Base-by-base conservation (phyloP, 2,888 invertebrate species). In the Pristionchus japonicus region DNA sequence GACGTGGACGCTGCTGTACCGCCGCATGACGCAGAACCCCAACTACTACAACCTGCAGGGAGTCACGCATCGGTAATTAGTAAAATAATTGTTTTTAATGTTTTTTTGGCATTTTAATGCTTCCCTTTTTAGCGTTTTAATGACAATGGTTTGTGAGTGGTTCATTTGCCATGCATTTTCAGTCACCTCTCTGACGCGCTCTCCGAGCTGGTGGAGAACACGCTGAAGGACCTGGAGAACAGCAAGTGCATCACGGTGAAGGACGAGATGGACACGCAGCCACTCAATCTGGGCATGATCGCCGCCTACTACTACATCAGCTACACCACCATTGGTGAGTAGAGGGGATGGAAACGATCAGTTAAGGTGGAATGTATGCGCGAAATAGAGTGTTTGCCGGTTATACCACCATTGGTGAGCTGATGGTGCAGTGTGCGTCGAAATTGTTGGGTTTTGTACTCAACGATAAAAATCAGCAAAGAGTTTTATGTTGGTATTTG, bases 231-330 rank as follows among this genome's bases (percentile, higher is more conserved):
- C 87, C 89, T 94, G 80, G 94, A 94, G 89, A 93, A 92, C 87
- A 92, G 92, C 88, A 92, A 94, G 83, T 88, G 83, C n/a, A 83
- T 87, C 80, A 40, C 87, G 27, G 47, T 87, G 23, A 77, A 87
- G 95, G 99, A 99, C 92, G 99, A 99, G 92, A 97, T 99, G 97
- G 98, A 99, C 95, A 97, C 97, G 0, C 96, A 97, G 89, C 98
- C 99, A 0, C 96, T 99, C 57, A 99, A 99, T 96, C 95, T 99
- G 94, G 99, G 99, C 94, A 99, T 99, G 98, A 99, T 99, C 95
- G 99, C 99, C 0, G 98, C 99, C 0, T 99, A 99, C 95, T 99
- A 99, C 95, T 99, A 99, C 95, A 99, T 99, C 93, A 98, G 99
- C 95, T 99, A 99, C 94, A 98, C 98, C 0, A 99, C 99, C 0